These are phyloP conservation scores for Aurelia coerulea DNA, from an alignment of 30 jellyfish, hydroid and myxozoan species.

Conservation along the genomic window DNA sequence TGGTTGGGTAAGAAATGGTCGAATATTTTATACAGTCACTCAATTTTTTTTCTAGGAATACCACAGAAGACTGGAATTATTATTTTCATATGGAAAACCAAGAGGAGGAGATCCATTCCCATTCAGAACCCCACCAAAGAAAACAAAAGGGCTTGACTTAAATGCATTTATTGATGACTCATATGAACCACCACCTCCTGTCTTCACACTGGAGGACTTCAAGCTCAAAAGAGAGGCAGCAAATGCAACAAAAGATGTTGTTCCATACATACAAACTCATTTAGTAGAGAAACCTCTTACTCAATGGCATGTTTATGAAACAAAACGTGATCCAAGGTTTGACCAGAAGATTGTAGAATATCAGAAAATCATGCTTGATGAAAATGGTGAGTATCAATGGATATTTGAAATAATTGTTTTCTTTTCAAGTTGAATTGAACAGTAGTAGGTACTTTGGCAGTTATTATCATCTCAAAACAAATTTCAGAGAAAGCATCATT, in stretches of 20 bases:
- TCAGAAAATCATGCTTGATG: constrained; percentile 29
- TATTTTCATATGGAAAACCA: constrained; percentile 58
- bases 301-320: constrained; percentile 30
- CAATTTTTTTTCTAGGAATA: constrained; percentile 26
- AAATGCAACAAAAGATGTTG: background rate
- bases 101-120: constrained; percentile 79
- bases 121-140: constrained; percentile 34
- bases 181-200: constrained; percentile 70
- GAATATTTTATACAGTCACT: background rate
- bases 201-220: constrained; percentile 53
- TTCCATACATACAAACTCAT: background rate
- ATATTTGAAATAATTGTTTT: no score
- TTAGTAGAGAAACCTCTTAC: constrained; percentile 30
- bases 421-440: no score
- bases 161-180: constrained; percentile 68
- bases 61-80: constrained; percentile 46
- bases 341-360: constrained; percentile 6
- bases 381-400: constrained; percentile 19
- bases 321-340: background rate
- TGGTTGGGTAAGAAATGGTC: no score
- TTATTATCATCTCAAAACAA: no score
- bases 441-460: no score
- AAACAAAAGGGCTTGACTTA: constrained; percentile 37
- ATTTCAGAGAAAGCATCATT: no score
- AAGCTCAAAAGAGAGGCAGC: constrained; percentile 2